These are phyloP conservation scores for Macropodus opercularis DNA, from an alignment of 2,797 vertebrate genomes.

Conservation along the genomic window DNA sequence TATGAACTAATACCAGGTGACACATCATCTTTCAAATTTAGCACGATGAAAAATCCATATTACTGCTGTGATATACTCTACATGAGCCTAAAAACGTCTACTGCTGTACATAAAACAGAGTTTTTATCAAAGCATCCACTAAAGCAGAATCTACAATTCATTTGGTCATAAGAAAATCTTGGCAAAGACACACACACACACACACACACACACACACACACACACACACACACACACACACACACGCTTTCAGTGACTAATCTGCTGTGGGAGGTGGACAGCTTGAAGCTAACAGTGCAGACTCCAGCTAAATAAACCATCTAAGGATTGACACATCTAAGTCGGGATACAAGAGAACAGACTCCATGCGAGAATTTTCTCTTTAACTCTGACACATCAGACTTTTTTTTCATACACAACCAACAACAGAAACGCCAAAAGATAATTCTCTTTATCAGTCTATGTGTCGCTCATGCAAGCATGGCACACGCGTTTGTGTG, in stretches of 20 bases:
- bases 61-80: slow-evolving; percentile 35
- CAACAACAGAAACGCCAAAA: slow-evolving; percentile 42
- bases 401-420: slow-evolving; percentile 51
- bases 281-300: slow-evolving; percentile 72
- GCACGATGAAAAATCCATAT: slow-evolving; percentile 40
- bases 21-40: slow-evolving; percentile 39
- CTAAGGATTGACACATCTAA: slow-evolving; percentile 73
- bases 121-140: slow-evolving; percentile 58
- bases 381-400: slow-evolving; percentile 56
- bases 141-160: slow-evolving; percentile 61
- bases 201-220: slow-evolving; percentile 16
- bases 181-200: slow-evolving; percentile 27
- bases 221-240: slow-evolving; percentile 40
- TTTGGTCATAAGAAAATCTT: slow-evolving; percentile 26
- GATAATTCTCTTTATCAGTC: slow-evolving; percentile 53
- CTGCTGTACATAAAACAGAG: slow-evolving; percentile 48
- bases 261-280: slow-evolving; percentile 80
- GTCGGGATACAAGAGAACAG: slow-evolving; percentile 66
- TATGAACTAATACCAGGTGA: slow-evolving; percentile 39
- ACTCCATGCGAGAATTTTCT: slow-evolving; percentile 41
- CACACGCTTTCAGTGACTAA: slow-evolving; percentile 73
- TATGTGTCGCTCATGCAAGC: slow-evolving; percentile 17
- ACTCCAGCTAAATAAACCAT: slow-evolving; percentile 79
- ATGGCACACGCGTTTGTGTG: slow-evolving; percentile 27
- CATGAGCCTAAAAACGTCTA: slow-evolving; percentile 54